Percentiles rank a stretch among this genome's conserved stretches.
These are phyloP conservation scores for Blastomussa wellsi DNA, from an alignment of 92 coral and sea anemone genomes.

Conservation along the genomic window DNA sequence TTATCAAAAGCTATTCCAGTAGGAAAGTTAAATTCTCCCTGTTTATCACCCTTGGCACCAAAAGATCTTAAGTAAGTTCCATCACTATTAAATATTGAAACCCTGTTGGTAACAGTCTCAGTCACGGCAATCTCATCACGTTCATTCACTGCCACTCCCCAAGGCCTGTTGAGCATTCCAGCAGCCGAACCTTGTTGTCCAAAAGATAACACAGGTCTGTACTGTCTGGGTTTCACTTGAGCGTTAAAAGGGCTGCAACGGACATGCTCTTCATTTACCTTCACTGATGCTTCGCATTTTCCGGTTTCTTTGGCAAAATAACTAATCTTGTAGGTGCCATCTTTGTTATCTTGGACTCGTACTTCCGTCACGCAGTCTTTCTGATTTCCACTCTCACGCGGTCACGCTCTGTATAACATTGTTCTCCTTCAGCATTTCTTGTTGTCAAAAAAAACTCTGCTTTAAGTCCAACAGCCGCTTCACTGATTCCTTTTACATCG, in stretches of 20 bases:
- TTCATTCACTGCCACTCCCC: conserved; percentile 47
- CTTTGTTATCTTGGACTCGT: conserved; percentile 22
- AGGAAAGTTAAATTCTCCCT: conserved; percentile 20
- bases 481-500: background rate
- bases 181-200: conserved; percentile 7
- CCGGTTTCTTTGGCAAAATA: background rate
- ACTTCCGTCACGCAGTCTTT: background rate
- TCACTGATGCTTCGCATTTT: background rate
- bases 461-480: conserved; percentile 1
- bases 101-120: conserved; percentile 12
- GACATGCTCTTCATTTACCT: background rate
- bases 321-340: conserved; percentile 22
- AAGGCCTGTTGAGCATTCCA: conserved; percentile 28
- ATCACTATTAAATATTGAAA: conserved; percentile 17
- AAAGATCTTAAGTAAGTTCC: conserved; percentile 10
- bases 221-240: background rate
- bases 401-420: background rate
- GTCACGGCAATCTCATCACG: conserved; percentile 37
- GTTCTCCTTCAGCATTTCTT: conserved; percentile 1
- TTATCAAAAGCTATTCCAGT: conserved; percentile 25
- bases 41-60: conserved; percentile 20
- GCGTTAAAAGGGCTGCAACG: background rate
- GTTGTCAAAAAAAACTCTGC: conserved; percentile 17
- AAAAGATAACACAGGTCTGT: background rate
- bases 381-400: background rate